phyloP scores from a whole-genome alignment of 2,797 vertebrate species.

The Pseudochromis fuscus region DNA sequence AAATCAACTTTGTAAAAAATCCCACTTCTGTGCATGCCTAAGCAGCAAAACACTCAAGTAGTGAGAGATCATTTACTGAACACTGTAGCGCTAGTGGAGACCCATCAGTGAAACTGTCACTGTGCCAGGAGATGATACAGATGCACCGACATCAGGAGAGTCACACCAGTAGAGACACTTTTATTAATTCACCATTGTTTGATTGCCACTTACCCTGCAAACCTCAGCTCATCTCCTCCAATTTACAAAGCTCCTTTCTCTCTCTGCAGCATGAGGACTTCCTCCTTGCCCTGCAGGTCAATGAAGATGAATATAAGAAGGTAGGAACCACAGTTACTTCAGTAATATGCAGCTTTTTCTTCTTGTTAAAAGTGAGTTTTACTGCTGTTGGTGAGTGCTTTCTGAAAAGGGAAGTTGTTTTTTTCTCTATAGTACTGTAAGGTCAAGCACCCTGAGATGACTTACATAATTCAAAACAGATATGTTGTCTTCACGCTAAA shows the following conservation, averaged over 20 bases:
- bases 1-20: not conserved
- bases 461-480: too few species aligned
- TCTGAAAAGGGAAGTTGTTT: too few species aligned
- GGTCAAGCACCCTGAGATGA: too few species aligned
- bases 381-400: too few species aligned
- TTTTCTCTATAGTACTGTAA: too few species aligned
- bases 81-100: not conserved
- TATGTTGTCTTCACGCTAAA: too few species aligned
- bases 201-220: not conserved
- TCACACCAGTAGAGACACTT: not conserved
- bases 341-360: too few species aligned
- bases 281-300: constrained; percentile 95
- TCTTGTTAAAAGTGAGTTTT: too few species aligned
- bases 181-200: too few species aligned
- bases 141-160: not conserved
- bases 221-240: too few species aligned
- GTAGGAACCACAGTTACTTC: constrained; percentile 75
- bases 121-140: not conserved
- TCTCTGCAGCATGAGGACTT: constrained; percentile 93
- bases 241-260: not conserved
- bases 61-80: not conserved
- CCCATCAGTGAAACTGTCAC: not conserved
- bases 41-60: not conserved
- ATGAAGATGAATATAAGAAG: constrained; percentile 98
- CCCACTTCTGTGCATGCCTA: not conserved